Percentiles rank a stretch among this genome's conserved stretches.
Conservation (phyloP, 2,888 invertebrate genomes). For the Nephrocerus scutellatus region DNA sequence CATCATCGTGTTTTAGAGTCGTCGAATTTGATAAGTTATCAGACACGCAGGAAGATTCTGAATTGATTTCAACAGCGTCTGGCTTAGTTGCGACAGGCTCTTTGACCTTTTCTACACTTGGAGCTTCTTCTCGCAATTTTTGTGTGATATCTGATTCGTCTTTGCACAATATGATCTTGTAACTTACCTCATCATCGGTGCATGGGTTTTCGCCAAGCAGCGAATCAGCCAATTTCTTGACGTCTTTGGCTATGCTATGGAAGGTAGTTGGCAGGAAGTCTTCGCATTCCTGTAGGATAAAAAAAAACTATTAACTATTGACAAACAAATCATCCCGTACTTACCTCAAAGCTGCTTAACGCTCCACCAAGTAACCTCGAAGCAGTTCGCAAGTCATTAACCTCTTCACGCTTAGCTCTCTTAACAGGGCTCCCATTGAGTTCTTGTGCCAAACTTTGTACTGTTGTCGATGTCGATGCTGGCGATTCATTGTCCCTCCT, state of each 20-base stretch:
- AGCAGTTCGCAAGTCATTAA: slow-evolving; percentile 32
- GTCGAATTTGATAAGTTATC: neutral
- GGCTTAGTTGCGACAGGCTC: no score
- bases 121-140: no score
- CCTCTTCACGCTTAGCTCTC: slow-evolving; percentile 31
- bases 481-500: no score
- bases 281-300: slow-evolving; percentile 30
- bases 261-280: slow-evolving; percentile 37
- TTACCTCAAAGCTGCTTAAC: slow-evolving; percentile 35
- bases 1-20: no score
- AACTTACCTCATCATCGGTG: slow-evolving; percentile 20
- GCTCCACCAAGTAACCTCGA: slow-evolving; percentile 34
- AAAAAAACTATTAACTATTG: neutral
- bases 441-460: slow-evolving; percentile 40
- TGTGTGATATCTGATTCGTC: no score
- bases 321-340: neutral
- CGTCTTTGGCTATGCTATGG: slow-evolving; percentile 38
- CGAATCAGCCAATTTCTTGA: slow-evolving; percentile 39
- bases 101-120: no score
- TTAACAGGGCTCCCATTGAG: slow-evolving; percentile 38
- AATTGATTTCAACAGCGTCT: no score
- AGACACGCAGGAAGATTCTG: no score
- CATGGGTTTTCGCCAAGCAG: slow-evolving; percentile 29
- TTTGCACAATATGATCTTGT: neutral
- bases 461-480: slow-evolving; percentile 12